Evolutionary conservation across 2,888 invertebrate species (phyloP).

Genomic region (Gnatocerus cornutus): DNA sequence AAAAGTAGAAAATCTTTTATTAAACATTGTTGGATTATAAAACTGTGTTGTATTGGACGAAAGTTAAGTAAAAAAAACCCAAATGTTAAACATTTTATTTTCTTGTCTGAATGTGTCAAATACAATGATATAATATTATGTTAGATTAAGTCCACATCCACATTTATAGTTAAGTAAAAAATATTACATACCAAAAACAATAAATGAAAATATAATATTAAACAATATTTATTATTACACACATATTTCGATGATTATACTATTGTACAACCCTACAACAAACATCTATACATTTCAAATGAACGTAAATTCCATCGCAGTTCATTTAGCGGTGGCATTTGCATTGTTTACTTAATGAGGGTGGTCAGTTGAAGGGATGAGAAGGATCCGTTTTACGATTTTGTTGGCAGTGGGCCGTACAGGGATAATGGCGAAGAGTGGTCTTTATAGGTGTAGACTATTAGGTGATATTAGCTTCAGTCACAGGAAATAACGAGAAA

Average conservation of each 20-base stretch:
- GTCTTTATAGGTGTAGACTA: conserved; percentile 44
- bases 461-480: conserved; percentile 35
- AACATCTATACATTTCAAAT: conserved; percentile 66
- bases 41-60: too few species aligned
- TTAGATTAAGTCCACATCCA: conserved; percentile 63
- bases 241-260: conserved; percentile 61
- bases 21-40: too few species aligned
- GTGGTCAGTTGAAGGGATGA: conserved; percentile 57
- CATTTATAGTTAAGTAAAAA: conserved; percentile 64
- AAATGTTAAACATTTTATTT: conserved; percentile 52
- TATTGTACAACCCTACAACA: conserved; percentile 66
- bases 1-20: too few species aligned
- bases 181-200: conserved; percentile 55
- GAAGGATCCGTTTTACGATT: conserved; percentile 53
- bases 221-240: conserved; percentile 55
- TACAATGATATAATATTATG: conserved; percentile 60
- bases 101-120: conserved; percentile 63
- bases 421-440: conserved; percentile 41
- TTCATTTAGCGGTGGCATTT: conserved; percentile 58
- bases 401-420: conserved; percentile 60
- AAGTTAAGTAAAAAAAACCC: neutral
- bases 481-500: conserved; percentile 26
- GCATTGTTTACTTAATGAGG: conserved; percentile 59
- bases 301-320: conserved; percentile 59
- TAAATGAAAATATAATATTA: conserved; percentile 51